Evolutionary conservation across 92 coral and sea anemone genomes (phyloP).

Genomic region (Montipora capitata): DNA sequence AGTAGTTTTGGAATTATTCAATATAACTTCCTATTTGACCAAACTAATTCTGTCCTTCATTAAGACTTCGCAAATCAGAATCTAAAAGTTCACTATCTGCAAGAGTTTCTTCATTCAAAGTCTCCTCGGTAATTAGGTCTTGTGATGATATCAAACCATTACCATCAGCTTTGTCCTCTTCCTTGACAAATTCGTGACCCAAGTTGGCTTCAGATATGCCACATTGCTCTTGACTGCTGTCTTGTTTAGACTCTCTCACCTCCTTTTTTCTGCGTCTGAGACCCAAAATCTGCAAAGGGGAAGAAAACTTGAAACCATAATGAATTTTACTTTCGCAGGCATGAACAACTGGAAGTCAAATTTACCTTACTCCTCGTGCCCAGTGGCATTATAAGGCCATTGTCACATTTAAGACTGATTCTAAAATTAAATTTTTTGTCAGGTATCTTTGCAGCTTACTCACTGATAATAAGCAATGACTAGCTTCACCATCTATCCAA

Average conservation of each 20-base stretch:
- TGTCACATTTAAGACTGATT: no score
- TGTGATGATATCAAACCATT: conserved; percentile 54
- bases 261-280: conserved; percentile 78
- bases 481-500: no score
- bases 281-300: conserved; percentile 83
- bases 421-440: no score
- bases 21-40: neutral
- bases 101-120: conserved; percentile 48
- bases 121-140: conserved; percentile 51
- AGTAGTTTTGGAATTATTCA: no score
- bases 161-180: conserved; percentile 20
- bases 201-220: neutral
- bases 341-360: no score
- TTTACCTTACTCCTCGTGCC: no score
- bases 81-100: conserved; percentile 53
- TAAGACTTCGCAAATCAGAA: conserved; percentile 36
- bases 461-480: no score
- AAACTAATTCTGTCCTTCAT: conserved; percentile 37
- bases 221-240: neutral
- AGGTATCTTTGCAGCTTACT: no score
- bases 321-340: neutral
- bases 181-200: conserved; percentile 33
- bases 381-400: no score
- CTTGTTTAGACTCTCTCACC: neutral
- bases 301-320: neutral